A percentile compares a stretch with the other conserved stretches of the same genome.
These are phyloP conservation scores for Drepanosiphum platanoidis DNA, from an alignment of 2,888 invertebrate genomes.

Conservation along the genomic window DNA sequence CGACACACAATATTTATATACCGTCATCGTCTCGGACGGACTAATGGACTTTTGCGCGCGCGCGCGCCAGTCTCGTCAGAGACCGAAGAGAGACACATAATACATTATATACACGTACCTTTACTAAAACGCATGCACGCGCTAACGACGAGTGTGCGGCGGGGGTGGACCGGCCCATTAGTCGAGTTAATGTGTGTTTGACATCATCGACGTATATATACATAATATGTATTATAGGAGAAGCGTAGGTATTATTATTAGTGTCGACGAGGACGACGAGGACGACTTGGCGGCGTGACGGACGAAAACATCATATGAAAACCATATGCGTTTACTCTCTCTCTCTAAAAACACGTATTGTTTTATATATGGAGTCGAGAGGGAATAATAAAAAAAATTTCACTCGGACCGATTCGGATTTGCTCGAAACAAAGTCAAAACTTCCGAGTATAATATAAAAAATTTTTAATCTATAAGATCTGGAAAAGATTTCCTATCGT, in stretches of 20 bases:
- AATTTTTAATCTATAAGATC: no score
- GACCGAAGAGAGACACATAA: background rate
- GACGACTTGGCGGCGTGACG: no score
- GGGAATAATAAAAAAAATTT: no score
- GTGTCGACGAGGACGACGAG: no score
- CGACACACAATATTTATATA: background rate
- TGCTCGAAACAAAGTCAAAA: no score
- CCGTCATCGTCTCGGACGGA: background rate
- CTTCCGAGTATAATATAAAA: no score
- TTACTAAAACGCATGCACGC: background rate
- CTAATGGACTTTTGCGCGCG: conserved; percentile 39
- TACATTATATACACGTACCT: background rate
- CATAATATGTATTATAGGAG: no score
- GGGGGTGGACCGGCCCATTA: conserved; percentile 44
- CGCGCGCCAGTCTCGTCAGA: background rate
- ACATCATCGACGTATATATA: background rate
- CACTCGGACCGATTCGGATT: no score
- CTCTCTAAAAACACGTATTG: no score
- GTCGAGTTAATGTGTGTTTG: conserved; percentile 43
- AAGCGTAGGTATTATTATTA: no score
- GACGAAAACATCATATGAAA: background rate
- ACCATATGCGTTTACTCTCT: background rate
- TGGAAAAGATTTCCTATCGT: no score
- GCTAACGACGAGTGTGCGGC: background rate
- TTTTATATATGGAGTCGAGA: no score